Percentiles rank a stretch among this genome's conserved stretches.
phyloP scores from a whole-genome alignment of 2,113 vertebrate species.

The Lophotis ruficrista region DNA sequence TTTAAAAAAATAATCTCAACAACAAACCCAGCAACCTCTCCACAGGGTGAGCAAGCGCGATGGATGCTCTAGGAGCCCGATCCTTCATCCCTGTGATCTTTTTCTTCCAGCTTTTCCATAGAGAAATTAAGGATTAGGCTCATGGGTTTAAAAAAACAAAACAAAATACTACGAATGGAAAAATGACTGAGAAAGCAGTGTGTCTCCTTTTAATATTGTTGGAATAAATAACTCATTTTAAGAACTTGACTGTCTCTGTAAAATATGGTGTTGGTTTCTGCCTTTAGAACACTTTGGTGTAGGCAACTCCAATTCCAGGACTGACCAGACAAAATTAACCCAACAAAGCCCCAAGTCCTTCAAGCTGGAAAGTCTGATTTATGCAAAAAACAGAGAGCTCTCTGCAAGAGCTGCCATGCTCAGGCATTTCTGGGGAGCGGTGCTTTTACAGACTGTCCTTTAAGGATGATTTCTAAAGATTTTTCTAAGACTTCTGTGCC shows the following conservation, averaged over 20 bases:
- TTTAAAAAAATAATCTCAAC: background rate
- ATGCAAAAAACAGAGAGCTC: background rate
- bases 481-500: background rate
- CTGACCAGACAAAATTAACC: background rate
- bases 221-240: conserved; percentile 60
- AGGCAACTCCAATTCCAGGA: background rate
- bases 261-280: conserved; percentile 61
- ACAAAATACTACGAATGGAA: conserved; percentile 61
- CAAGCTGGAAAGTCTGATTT: background rate
- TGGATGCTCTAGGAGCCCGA: background rate
- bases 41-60: background rate
- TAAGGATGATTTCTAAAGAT: background rate
- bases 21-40: background rate
- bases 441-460: background rate
- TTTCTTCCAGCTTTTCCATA: conserved; percentile 46
- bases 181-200: conserved; percentile 19
- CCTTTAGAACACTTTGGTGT: conserved; percentile 28
- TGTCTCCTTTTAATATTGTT: conserved; percentile 62
- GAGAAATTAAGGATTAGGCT: conserved; percentile 48
- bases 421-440: background rate
- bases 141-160: conserved; percentile 33
- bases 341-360: background rate
- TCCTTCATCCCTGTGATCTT: background rate
- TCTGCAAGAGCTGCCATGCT: background rate
- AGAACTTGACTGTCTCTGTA: conserved; percentile 54